Conservation (phyloP, 2,888 invertebrate species). For the Hypomecis punctinalis region DNA sequence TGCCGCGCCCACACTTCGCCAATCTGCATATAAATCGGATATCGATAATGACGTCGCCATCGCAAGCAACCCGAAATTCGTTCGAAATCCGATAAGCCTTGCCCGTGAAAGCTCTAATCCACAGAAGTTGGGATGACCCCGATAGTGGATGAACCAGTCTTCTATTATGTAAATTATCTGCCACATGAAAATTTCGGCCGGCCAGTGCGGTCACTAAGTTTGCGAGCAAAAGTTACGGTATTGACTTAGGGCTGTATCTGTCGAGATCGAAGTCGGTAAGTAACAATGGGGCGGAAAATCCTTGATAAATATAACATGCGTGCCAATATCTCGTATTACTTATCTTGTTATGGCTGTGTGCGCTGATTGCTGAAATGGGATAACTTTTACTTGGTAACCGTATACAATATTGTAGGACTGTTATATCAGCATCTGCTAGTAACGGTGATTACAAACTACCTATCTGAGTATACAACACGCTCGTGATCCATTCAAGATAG, state of each 20-base stretch:
- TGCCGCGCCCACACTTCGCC: slow-evolving; percentile 63
- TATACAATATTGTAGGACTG: slow-evolving; percentile 47
- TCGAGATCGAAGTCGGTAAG: slow-evolving; percentile 62
- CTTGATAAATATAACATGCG: slow-evolving; percentile 49
- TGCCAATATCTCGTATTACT: slow-evolving; percentile 24
- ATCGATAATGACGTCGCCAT: slow-evolving; percentile 82
- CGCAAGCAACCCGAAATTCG: slow-evolving; percentile 81
- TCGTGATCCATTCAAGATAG: no score
- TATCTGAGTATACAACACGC: no score
- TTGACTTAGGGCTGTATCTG: slow-evolving; percentile 73
- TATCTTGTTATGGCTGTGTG: slow-evolving; percentile 36
- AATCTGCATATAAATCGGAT: slow-evolving; percentile 86
- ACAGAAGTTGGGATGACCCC: slow-evolving; percentile 82
- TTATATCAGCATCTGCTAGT: slow-evolving; percentile 65
- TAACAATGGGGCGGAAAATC: slow-evolving; percentile 55
- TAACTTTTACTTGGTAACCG: neutral
- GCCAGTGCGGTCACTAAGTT: slow-evolving; percentile 77
- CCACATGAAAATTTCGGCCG: slow-evolving; percentile 78
- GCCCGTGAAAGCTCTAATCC: slow-evolving; percentile 81
- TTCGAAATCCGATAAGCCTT: slow-evolving; percentile 82
- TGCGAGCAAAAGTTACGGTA: slow-evolving; percentile 74
- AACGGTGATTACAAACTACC: slow-evolving; percentile 66
- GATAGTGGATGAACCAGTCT: slow-evolving; percentile 80
- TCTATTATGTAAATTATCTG: slow-evolving; percentile 84
- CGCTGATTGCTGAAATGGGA: slow-evolving; percentile 56